Conservation (phyloP, 2,888 invertebrate genomes). For the Megamerina dolium region DNA sequence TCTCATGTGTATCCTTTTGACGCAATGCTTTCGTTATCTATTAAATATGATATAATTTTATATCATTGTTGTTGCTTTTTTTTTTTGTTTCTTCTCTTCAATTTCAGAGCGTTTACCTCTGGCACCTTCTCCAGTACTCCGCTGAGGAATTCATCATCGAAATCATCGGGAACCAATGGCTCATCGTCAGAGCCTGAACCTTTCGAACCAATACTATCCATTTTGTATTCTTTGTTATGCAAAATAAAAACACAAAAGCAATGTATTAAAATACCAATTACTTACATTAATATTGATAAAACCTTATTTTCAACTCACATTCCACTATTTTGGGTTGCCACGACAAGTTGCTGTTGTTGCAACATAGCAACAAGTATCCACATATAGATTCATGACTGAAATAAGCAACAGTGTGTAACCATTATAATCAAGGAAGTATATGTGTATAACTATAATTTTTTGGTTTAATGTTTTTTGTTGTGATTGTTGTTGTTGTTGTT, state of each 20-base stretch:
- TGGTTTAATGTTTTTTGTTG: no score
- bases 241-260: no score
- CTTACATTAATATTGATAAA: neutral
- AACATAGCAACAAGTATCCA: neutral
- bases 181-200: conserved; percentile 48
- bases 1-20: conserved; percentile 42
- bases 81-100: no score
- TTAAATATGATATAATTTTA: no score
- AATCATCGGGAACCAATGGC: conserved; percentile 44
- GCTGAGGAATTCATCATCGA: conserved; percentile 44
- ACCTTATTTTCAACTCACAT: no score
- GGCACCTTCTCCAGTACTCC: conserved; percentile 37
- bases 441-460: no score
- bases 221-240: no score
- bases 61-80: no score
- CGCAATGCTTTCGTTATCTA: conserved; percentile 42
- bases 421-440: neutral
- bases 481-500: neutral
- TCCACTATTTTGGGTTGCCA: no score
- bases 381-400: neutral
- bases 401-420: neutral
- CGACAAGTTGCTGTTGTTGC: no score
- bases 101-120: no score
- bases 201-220: conserved; percentile 32
- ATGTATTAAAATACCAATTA: neutral